Percentiles rank a stretch among this genome's conserved stretches.
phyloP scores from a whole-genome alignment of 2,113 vertebrate species.

The Hepsetus odoe region DNA sequence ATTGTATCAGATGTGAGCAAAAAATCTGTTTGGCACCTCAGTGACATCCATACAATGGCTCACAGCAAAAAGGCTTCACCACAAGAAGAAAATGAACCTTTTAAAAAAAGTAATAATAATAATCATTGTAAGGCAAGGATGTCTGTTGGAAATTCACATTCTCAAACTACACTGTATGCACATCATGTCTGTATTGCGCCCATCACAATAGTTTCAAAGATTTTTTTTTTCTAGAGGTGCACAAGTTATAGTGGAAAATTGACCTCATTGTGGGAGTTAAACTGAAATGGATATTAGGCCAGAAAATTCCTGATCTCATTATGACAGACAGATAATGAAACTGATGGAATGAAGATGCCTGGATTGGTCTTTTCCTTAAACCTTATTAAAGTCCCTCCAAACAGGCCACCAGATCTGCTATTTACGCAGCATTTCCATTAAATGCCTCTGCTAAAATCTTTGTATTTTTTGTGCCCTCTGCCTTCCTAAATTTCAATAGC shows the following conservation, averaged over 20 bases:
- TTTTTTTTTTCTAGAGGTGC: background rate
- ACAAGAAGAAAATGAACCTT: background rate
- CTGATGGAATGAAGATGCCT: constrained; percentile 24
- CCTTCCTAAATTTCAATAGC: background rate
- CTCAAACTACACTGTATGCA: no score
- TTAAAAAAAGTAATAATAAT: background rate
- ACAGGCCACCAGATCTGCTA: constrained; percentile 19
- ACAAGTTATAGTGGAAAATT: constrained; percentile 31
- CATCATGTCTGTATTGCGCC: no score
- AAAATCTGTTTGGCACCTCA: constrained; percentile 5
- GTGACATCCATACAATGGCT: background rate
- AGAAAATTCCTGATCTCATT: constrained; percentile 45
- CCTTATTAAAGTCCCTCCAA: constrained; percentile 23
- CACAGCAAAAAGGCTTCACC: background rate
- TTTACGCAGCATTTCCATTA: constrained; percentile 19
- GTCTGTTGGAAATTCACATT: no score
- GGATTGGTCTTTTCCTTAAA: constrained; percentile 2
- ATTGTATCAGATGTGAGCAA: constrained; percentile 21
- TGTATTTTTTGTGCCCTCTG: background rate
- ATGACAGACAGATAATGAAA: constrained; percentile 39
- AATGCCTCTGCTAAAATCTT: background rate
- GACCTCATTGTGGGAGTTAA: constrained; percentile 32
- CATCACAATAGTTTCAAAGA: background rate
- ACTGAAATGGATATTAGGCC: constrained; percentile 30
- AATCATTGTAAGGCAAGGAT: background rate